Base-by-base conservation (phyloP, 2,797 vertebrate species). In the Macrochelys suwanniensis region DNA sequence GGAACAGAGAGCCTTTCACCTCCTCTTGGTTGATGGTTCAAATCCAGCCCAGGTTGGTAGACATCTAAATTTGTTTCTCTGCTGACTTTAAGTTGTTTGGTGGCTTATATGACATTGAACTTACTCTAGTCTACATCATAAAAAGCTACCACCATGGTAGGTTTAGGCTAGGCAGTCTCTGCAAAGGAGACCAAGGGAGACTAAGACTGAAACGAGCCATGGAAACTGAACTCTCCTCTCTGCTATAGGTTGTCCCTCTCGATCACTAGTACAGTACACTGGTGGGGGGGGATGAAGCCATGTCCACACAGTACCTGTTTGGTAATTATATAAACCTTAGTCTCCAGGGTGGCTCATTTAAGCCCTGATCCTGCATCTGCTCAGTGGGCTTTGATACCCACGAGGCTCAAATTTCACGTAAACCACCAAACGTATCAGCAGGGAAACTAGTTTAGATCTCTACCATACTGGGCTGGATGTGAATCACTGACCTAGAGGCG, bases 1-100 rank as follows among this genome's bases (percentile, higher is more conserved):
- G 74, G 91, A 92, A 96, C 89, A 97, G 95, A 97, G 93, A 90
- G 89, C 95, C 93, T 97, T 97, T 97, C 89, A 96, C 84, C 25
- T 42, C 54, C 51, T 82, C 89, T 33, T 84, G 93, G 93, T 78
- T 79, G 11, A 79, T 88, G 56, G 68, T 16, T 87, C 16, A n/a
- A 87, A 53, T 54, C 57, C 93, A 87, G 87, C 57, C 82, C 0
- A 0, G 42, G 10, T 1, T 2, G 0, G 53, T 7, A 71, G 7
- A 15, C 0, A 5, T 3, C 80, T 42, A 11, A 87, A 54, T 54
- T 68, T 5, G 47, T 89, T 49, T 11, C 71, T 80, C 53, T 84
- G 82, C 8, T 78, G 3, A 23, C 85, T 68, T 37, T 68, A 68
- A 56, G 54, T 0, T 17, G n/a, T 87, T 51, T 76, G 37, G 88